These are phyloP conservation scores for Dendroctonus ponderosae DNA, from an alignment of 1,140 invertebrate species.

Conservation along the genomic window DNA sequence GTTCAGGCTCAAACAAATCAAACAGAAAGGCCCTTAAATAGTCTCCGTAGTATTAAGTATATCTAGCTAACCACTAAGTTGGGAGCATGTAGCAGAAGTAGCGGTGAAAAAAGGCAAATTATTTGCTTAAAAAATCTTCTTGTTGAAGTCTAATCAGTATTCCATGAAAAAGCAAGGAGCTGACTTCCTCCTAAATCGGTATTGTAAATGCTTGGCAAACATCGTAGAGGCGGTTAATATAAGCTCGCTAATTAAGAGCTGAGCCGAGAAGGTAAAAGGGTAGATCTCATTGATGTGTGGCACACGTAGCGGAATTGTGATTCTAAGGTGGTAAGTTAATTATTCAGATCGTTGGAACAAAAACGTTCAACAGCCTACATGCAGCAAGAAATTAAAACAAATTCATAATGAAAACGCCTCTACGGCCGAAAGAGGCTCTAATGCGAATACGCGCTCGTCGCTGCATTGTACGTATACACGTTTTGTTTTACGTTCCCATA, in stretches of 20 bases:
- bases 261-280: conserved; percentile 38
- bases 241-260: conserved; percentile 47
- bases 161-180: conserved; percentile 7
- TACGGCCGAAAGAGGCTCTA: conserved; percentile 1
- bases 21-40: too few relatives aligned
- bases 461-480: conserved; percentile 15
- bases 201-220: conserved; percentile 33
- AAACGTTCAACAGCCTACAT: conserved; percentile 36
- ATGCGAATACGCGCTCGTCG: conserved; percentile 15
- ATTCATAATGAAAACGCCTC: conserved; percentile 27
- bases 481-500: conserved; percentile 8
- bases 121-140: too few relatives aligned
- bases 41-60: too few relatives aligned
- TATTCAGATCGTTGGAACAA: conserved; percentile 47
- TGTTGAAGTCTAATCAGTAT: too few relatives aligned
- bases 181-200: conserved; percentile 27
- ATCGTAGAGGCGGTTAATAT: conserved; percentile 41
- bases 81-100: too few relatives aligned
- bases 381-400: conserved; percentile 36
- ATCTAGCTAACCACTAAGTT: too few relatives aligned
- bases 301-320: conserved; percentile 50
- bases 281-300: conserved; percentile 45
- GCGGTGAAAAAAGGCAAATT: too few relatives aligned
- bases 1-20: too few relatives aligned
- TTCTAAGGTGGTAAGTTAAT: conserved; percentile 50